A percentile compares a stretch with the other conserved stretches of the same genome.
Conservation (phyloP, 2,113 vertebrate genomes). For the Sinosuthora webbiana region DNA sequence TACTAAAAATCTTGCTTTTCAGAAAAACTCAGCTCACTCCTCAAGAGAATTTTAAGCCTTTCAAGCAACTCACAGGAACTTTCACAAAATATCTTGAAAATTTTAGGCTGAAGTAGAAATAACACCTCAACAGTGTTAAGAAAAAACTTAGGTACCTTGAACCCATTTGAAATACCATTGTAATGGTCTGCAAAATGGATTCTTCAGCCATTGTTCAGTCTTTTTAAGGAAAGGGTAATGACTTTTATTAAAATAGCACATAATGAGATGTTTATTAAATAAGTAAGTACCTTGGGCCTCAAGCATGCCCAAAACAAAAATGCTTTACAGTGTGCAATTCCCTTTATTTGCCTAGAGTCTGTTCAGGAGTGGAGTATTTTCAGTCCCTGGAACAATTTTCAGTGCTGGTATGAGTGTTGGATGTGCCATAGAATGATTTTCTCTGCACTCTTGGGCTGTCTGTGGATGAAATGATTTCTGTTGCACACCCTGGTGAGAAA, state of each 20-base stretch:
- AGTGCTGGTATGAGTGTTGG: not conserved
- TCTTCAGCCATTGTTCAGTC: not conserved
- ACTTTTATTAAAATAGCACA: not conserved
- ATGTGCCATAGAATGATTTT: not conserved
- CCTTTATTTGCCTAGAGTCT: not conserved
- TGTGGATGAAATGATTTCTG: not conserved
- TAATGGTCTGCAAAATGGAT: not conserved
- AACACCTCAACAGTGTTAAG: not conserved
- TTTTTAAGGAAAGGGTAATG: not conserved
- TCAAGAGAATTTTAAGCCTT: not conserved
- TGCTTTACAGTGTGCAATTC: not conserved
- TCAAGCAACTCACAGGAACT: not conserved
- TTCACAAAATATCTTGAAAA: not conserved
- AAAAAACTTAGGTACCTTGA: not conserved
- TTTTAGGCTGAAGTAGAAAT: not conserved
- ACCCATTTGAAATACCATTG: fast-evolving
- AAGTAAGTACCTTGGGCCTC: not conserved
- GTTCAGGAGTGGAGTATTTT: not conserved
- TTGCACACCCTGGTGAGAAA: too few species aligned
- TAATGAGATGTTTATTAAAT: not conserved
- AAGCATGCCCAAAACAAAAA: not conserved
- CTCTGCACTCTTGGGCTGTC: not conserved
- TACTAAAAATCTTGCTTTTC: not conserved
- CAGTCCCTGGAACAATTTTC: not conserved
- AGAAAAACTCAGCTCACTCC: fast-evolving